Evolutionary conservation across 2,113 vertebrate species (phyloP), one percentile per base, ranked within the genome.

Genomic region (Perca flavescens): DNA sequence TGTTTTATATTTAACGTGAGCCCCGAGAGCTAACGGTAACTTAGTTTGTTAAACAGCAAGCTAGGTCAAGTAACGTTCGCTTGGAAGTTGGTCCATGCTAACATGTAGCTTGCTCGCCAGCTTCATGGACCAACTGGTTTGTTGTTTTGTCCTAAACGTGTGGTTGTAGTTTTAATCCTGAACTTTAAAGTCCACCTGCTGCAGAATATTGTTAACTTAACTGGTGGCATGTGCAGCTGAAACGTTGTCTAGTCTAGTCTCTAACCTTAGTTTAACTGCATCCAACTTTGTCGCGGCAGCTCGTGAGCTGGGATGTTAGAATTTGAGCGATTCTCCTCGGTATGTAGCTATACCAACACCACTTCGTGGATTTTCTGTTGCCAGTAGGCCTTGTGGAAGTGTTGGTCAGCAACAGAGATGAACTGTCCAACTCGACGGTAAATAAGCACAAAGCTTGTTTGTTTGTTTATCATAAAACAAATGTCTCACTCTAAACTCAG

Each of bases 81-180:
- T 49, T 62, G 50, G 86, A 91, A 94, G 89, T 92, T 91, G 81
- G 17, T 74, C 62, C 61, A 10, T 82, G 93, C 91, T 90, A 91
- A 86, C 77, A 9, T 60, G 52, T 83, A 91, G 88, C 86, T 31
- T 22, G 67, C 54, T 73, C 28, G 13, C 8, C 61, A 65, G 77
- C 36, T 70, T 28, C 40, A 19, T 34, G 34, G 56, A 81, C 40
- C 64, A 36, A 49, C 72, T 16, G 21, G 52, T 56, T 46, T 79
- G 60, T 63, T 81, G 40, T 43, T 80, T 25, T 58, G 40, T 28
- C 19, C 19, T 36, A 5, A 31, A 53, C 43, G 46, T 46, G 56
- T 21, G 28, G 2, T 50, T 34, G 69, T 25, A 70, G 40, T 75
- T 86, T 76, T 58, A 81, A 79, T 49, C 8, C 17, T 16, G 2